phyloP scores from a whole-genome alignment of 2,888 invertebrate genomes.

The Zhuqinia jingwanae region DNA sequence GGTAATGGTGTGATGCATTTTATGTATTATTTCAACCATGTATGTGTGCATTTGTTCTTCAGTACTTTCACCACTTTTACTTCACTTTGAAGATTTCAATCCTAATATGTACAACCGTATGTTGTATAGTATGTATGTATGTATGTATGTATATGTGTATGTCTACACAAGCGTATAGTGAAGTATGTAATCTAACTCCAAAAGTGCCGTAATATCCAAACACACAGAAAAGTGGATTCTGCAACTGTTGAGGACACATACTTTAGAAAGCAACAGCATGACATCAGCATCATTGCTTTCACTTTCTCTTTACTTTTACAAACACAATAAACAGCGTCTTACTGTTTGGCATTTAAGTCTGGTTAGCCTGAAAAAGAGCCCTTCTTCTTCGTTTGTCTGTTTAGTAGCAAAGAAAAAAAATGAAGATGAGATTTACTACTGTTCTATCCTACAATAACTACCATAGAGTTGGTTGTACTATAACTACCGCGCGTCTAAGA shows the following conservation, averaged over 20 bases:
- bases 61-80: not conserved
- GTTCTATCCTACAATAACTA: not conserved
- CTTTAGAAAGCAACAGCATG: conserved; percentile 43
- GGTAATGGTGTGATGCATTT: not conserved
- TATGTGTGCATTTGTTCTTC: not conserved
- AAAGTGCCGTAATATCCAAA: not conserved
- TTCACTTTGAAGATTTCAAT: not conserved
- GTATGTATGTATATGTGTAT: not conserved
- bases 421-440: conserved; percentile 70
- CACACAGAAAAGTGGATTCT: not conserved
- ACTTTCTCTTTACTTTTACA: not conserved
- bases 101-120: not conserved
- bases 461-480: not conserved
- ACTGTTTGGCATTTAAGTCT: conserved; percentile 54
- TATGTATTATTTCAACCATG: not conserved
- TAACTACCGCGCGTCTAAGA: not conserved
- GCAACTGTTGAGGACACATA: conserved; percentile 38
- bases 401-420: not conserved
- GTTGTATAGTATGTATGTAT: not conserved
- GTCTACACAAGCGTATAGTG: not conserved
- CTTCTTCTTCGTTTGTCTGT: conserved; percentile 14
- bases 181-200: not conserved
- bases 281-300: conserved; percentile 32
- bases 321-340: conserved; percentile 26
- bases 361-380: conserved; percentile 47